Evolutionary conservation across 2,113 vertebrate genomes (phyloP), one percentile per base, ranked within the genome.

Genomic region (Ceyx margarethae): DNA sequence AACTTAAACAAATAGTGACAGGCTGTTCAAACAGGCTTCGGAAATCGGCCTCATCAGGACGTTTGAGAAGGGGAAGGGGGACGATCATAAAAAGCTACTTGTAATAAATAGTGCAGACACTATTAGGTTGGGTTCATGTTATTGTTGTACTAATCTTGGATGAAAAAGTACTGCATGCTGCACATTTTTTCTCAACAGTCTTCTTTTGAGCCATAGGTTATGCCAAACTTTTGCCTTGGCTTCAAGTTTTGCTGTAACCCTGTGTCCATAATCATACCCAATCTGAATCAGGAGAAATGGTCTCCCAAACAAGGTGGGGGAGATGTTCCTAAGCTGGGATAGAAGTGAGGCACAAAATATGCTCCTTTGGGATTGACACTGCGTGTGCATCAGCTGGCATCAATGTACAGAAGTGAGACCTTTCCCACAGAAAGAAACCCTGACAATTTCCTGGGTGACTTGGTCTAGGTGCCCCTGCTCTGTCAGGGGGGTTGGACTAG

Each of bases 21-120:
- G 97, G 91, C 97, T 98, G 97, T 98, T 98, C 97, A 98, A 97
- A 97, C 96, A 98, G 96, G 96, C 97, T 97, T 98, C 91, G 95
- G 97, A 97, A 98, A 97, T 97, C 95, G 77, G 96, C 79, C 97
- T 97, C 95, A 97, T 97, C 95, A 95, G 97, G 94, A 97, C 97
- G 97, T 97, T 97, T 97, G 96, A 97, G 95, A 96, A 97, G 95
- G 94, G 96, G 95, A 95, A 94, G 93, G 92, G 64, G 88, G 91
- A 31, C 7, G 22, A 90, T 93, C 92, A 83, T 87, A 95, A 95
- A 93, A 90, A 89, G 93, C 93, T 96, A 95, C 93, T 97, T 88
- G 91, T 91, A 97, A 95, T 93, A 84, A 89, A 94, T 93, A 61
- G 85, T 45, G 65, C 90, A 91, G 89, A 94, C 87, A 60, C 88